phyloP scores from a whole-genome alignment of 2,797 vertebrate species.

The Spatula clypeata region DNA sequence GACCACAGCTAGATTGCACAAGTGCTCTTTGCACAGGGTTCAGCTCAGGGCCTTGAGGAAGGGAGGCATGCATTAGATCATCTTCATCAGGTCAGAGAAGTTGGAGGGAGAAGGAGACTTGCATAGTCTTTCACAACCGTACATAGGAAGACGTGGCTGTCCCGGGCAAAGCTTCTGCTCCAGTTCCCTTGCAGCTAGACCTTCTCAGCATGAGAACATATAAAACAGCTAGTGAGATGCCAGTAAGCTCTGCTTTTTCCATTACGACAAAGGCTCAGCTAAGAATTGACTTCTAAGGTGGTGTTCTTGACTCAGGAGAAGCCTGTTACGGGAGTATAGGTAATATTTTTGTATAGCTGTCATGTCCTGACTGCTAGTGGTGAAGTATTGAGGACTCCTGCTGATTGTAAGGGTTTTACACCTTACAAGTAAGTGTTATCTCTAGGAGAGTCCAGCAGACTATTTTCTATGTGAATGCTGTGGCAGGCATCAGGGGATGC shows the following conservation, averaged over 20 bases:
- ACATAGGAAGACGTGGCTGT: background rate
- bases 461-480: accelerated
- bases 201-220: background rate
- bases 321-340: background rate
- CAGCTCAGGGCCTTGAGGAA: background rate
- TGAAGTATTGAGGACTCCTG: background rate
- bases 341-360: background rate
- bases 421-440: background rate
- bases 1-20: slow-evolving; percentile 6
- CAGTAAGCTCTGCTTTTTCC: background rate
- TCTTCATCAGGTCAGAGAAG: background rate
- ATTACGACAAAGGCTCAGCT: background rate
- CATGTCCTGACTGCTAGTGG: background rate
- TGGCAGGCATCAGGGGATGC: background rate
- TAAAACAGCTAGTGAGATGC: background rate
- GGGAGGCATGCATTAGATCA: background rate
- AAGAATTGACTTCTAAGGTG: background rate
- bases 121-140: background rate
- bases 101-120: background rate
- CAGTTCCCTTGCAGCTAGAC: background rate
- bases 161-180: background rate
- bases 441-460: background rate
- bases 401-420: background rate
- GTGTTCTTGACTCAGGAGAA: background rate
- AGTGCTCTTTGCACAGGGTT: slow-evolving; percentile 22